A percentile compares a stretch with the other conserved stretches of the same genome.
phyloP scores from a whole-genome alignment of 2,797 vertebrate species.

The Graptemys geographica region DNA sequence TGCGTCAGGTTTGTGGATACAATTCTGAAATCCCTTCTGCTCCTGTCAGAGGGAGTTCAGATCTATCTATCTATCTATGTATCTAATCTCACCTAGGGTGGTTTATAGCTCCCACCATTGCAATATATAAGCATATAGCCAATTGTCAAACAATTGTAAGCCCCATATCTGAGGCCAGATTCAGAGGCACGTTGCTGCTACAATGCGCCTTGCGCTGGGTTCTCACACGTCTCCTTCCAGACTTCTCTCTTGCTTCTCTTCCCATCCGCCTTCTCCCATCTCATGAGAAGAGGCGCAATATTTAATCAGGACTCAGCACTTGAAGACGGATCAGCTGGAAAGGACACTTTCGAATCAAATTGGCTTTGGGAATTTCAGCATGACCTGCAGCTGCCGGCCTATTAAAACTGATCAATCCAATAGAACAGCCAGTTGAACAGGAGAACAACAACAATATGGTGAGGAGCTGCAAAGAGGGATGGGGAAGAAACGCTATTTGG shows the following conservation, averaged over 20 bases:
- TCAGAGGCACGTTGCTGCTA: background rate
- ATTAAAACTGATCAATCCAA: conserved; percentile 1
- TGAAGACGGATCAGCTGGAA: background rate
- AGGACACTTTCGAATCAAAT: background rate
- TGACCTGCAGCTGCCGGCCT: background rate
- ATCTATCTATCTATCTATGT: background rate
- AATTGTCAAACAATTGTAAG: background rate
- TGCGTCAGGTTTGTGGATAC: background rate
- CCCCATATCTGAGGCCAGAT: background rate
- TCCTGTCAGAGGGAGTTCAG: background rate
- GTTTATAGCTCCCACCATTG: background rate
- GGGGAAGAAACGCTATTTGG: background rate
- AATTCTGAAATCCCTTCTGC: background rate
- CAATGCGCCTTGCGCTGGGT: background rate
- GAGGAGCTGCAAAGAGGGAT: background rate
- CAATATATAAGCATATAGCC: background rate
- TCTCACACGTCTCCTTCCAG: background rate
- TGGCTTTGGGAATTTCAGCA: background rate
- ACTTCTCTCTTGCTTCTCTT: background rate
- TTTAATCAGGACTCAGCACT: background rate
- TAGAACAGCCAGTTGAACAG: background rate
- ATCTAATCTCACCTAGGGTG: background rate
- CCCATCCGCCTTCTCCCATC: fast-evolving
- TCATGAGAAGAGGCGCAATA: fast-evolving
- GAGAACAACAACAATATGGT: background rate